Base-by-base conservation (phyloP, 2,888 invertebrate species). In the Hybos culiciformis region DNA sequence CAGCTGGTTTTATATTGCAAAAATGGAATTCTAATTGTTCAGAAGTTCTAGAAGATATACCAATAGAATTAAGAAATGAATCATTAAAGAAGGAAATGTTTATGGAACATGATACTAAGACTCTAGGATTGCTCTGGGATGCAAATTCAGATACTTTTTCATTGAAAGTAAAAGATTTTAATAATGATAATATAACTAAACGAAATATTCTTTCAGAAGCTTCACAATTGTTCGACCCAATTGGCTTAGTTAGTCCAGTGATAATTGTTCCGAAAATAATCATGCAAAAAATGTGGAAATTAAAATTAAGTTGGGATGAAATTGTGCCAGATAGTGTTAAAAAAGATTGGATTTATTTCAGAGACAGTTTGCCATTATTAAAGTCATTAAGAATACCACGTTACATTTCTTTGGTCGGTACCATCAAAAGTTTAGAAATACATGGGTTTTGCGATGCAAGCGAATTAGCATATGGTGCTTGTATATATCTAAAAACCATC, bases 81-180 rank as follows among this genome's bases (percentile, higher is more conserved):
- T 21, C 21, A 32, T n/a, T 37, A n/a, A 20, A 42, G 18, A 19
- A 37, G n/a, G n/a, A n/a, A n/a, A n/a, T n/a, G 2, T 37, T 32
- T 19, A 20, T 31, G 17, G 18, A 26, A 24, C 24, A 31, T 15
- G 37, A 24, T 14, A 41, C 31, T 20, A 44, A 37, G 29, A 40
- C 40, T 3, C 40, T 41, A n/a, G 44, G 44, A 6, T 31, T 44
- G 17, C 9, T 40, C 23, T 43, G 37, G 42, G 31, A 37, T 21
- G 37, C 37, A 23, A 5, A n/a, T 20, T 4, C 37, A 20, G 31
- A 39, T 39, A 12, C 23, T 26, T 21, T 23, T n/a, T n/a, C n/a
- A n/a, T n/a, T n/a, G n/a, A n/a, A n/a, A n/a, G n/a, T n/a, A n/a
- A n/a, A n/a, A n/a, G n/a, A n/a, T n/a, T n/a, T n/a, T n/a, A n/a